Conservation (phyloP, 2,888 invertebrate species). For the Calliopum simillimum region DNA sequence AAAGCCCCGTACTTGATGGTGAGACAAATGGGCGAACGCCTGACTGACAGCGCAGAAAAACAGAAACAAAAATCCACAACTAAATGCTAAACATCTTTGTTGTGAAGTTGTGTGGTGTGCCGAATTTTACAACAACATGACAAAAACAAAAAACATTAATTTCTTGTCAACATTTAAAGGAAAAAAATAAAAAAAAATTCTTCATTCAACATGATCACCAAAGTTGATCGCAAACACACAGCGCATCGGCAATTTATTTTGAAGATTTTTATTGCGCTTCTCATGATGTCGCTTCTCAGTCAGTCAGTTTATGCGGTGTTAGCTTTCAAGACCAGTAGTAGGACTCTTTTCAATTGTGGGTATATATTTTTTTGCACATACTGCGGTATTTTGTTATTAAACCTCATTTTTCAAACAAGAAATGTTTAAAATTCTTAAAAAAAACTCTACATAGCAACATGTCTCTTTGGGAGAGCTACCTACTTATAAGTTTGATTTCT, state of each 20-base stretch:
- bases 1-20: background rate
- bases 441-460: background rate
- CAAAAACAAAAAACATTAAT: no score
- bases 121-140: slow-evolving; percentile 8
- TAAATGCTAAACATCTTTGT: slow-evolving; percentile 8
- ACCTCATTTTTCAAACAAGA: slow-evolving; percentile 9
- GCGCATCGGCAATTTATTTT: slow-evolving; percentile 39
- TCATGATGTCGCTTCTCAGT: background rate
- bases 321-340: slow-evolving; percentile 58
- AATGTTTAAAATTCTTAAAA: slow-evolving; percentile 18
- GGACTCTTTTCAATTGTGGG: slow-evolving; percentile 33
- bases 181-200: background rate
- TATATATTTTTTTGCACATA: slow-evolving; percentile 36
- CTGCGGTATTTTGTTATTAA: slow-evolving; percentile 25
- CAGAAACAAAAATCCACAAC: background rate
- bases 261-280: slow-evolving; percentile 27
- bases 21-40: background rate
- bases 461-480: slow-evolving; percentile 40
- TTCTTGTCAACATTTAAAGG: slow-evolving; percentile 24
- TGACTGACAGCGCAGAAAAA: background rate
- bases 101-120: background rate
- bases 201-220: slow-evolving; percentile 25
- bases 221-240: slow-evolving; percentile 41
- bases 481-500: slow-evolving; percentile 47
- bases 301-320: slow-evolving; percentile 37